Evolutionary conservation across 2,888 invertebrate species (phyloP), one percentile per base, ranked within the genome.

Genomic region (Volucella inanis): DNA sequence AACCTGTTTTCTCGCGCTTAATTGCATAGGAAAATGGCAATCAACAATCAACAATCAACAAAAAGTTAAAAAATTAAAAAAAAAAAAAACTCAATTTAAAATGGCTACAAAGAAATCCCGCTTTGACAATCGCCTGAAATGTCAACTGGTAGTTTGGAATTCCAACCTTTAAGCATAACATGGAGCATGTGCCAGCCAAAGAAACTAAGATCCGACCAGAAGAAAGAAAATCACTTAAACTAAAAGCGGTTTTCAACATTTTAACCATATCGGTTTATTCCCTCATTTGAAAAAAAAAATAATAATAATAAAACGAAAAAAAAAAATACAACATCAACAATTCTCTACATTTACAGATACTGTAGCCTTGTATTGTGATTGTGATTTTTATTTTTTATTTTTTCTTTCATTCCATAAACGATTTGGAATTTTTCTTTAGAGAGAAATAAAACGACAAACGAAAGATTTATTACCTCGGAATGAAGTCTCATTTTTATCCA

Each of bases 101-200:
- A 83, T 83, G 61, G 47, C 79, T 74, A 68, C 83, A 78, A 68
- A 79, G 74, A 67, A 64, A 64, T 61, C 62, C 61, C 76, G 81
- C 76, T 71, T 31, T 72, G 76, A 76, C 85, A 85, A 77, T 85
- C 85, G 76, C 71, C 64, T 77, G 76, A 80, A 84, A 85, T 85
- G 85, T 81, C 85, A 85, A 85, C 85, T 77, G 75, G 61, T 71
- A 71, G 84, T 76, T 76, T 76, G 76, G 76, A 84, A 76, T 84
- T 84, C 57, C 64, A 81, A 72, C 81, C 81, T 84, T 79, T 67
- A 75, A 79, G 49, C 84, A 84, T 62, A 84, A 75, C 70, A 79
- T 12, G 68, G n/a, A 45, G 38, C 8, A 31, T 31, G 43, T 3
- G 10, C 0, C 49, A 38, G 4, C 3, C 10, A 57, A 52, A 22